A percentile compares a stretch with the other conserved stretches of the same genome.
Evolutionary conservation across 2,797 vertebrate species (phyloP).

Genomic region (Botia almorhae): DNA sequence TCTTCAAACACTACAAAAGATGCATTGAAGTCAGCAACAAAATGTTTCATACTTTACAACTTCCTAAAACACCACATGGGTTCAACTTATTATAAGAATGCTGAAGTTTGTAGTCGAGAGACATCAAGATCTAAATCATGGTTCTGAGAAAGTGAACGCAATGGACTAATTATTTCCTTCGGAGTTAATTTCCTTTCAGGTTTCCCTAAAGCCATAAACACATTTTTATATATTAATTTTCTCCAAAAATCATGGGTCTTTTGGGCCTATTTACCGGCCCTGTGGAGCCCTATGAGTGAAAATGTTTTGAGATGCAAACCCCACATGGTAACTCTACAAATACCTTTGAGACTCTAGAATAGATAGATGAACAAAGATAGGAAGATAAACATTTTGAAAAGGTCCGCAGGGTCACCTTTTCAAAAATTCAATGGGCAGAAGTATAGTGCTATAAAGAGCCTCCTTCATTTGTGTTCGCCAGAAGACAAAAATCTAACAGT

Average conservation of each 20-base stretch:
- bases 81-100: conserved; percentile 7
- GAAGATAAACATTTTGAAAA: conserved; percentile 11
- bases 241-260: conserved; percentile 43
- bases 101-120: conserved; percentile 29
- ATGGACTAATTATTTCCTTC: conserved; percentile 31
- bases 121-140: background rate
- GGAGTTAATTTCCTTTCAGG: conserved; percentile 33
- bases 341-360: conserved; percentile 69
- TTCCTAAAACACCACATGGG: background rate
- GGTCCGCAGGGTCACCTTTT: conserved; percentile 46
- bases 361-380: conserved; percentile 30
- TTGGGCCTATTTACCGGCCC: conserved; percentile 43
- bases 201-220: conserved; percentile 42
- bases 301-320: conserved; percentile 32
- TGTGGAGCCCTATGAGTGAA: conserved; percentile 41
- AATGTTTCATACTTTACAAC: background rate
- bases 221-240: conserved; percentile 42
- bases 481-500: conserved; percentile 31
- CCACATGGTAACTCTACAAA: conserved; percentile 49
- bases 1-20: background rate
- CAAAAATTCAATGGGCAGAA: conserved; percentile 31
- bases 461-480: conserved; percentile 24
- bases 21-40: background rate
- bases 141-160: conserved; percentile 31
- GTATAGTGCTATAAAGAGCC: conserved; percentile 24